Conservation (phyloP, 2,113 vertebrate species). For the Zosterops hypoxanthus region DNA sequence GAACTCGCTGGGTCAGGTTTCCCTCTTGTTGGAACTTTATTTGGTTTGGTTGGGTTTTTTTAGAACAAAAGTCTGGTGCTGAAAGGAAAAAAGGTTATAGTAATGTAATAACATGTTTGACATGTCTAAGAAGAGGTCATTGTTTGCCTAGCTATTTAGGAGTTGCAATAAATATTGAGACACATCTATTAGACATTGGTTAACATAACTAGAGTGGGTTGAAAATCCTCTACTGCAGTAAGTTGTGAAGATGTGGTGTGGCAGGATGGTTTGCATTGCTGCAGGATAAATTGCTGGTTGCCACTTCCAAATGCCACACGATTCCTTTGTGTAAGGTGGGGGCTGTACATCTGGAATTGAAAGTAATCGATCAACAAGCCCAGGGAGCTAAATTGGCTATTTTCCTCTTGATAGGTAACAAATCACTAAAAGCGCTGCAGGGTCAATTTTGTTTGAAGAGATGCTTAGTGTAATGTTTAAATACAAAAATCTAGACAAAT, state of each 20-base stretch:
- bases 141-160: neutral
- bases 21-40: neutral
- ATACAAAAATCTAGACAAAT: neutral
- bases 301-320: neutral
- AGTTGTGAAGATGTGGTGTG: neutral
- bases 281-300: neutral
- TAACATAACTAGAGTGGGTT: neutral
- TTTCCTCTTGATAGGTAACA: neutral
- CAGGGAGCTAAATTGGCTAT: neutral
- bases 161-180: neutral
- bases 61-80: neutral
- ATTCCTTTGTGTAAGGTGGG: accelerated
- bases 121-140: neutral
- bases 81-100: neutral
- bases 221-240: neutral
- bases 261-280: neutral
- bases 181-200: neutral
- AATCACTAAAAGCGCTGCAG: neutral
- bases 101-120: neutral
- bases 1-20: neutral
- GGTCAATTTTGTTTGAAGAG: neutral
- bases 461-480: neutral
- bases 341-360: neutral
- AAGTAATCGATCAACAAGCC: accelerated
- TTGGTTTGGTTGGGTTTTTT: neutral